Base-by-base conservation (phyloP, 2,888 invertebrate genomes). In the Xestia xanthographa region DNA sequence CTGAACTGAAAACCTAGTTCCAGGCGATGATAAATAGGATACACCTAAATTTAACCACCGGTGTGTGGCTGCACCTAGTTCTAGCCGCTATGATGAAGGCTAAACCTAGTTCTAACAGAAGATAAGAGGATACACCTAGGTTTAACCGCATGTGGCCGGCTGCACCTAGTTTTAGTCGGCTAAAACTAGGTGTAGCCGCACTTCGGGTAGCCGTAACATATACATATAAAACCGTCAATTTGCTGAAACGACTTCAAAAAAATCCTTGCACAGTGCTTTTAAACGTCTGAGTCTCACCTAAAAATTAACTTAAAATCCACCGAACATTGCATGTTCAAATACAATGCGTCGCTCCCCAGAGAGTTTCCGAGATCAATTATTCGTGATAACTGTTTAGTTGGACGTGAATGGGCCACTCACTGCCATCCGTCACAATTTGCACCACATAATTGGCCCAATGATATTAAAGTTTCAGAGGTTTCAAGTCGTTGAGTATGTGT, bases 341-440 rank as follows among this genome's bases (percentile, higher is more conserved):
- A 77, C 90, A 83, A 90, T 92, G 62, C 68, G 72, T 67, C 56
- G n/a, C 17, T 68, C 72, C 87, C 89, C 70, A 86, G 88, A 76
- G 86, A 75, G 38, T 65, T 70, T 71, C 78, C 68, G 43, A 85
- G 79, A 90, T 92, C 91, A 92, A 93, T 92, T 93, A 93, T 94
- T 92, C 90, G 85, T 79, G 74, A 77, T 88, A 85, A 85, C 79
- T 85, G 75, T 79, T 77, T 67, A 72, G 76, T 53, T 72, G 76
- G 72, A 75, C 80, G 69, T 67, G 72, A 86, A 86, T 86, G 76
- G 72, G 72, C 71, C 68, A 82, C 85, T 90, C 89, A 90, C 65
- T n/a, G 83, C 88, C 83, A 90, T 93, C 86, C 88, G 91, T 95
- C 92, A 91, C 91, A 90, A 93, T 94, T 95, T 92, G 90, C 92